Percentiles rank a stretch among this genome's conserved stretches.
These are phyloP conservation scores for Tanypteryx hageni DNA, from an alignment of 2,888 invertebrate species.

Conservation along the genomic window DNA sequence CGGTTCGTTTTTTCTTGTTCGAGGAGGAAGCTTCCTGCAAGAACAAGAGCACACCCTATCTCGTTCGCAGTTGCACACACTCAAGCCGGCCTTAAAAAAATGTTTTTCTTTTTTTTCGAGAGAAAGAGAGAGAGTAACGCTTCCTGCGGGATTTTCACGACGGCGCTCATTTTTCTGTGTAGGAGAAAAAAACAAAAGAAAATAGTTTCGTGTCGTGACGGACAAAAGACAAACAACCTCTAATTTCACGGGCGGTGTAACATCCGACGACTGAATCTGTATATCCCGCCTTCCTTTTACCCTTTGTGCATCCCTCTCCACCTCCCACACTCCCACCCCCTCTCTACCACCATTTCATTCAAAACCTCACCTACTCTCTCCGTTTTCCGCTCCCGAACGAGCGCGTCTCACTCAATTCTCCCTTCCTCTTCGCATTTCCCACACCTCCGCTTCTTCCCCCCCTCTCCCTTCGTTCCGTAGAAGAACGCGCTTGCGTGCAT, in stretches of 20 bases:
- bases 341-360: neutral
- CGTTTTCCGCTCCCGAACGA: conserved; percentile 19
- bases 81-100: neutral
- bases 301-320: neutral
- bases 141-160: neutral
- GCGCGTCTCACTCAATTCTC: neutral
- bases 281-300: neutral
- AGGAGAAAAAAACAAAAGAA: conserved; percentile 47
- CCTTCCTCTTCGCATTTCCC: neutral
- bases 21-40: neutral
- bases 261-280: conserved; percentile 36
- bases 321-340: neutral
- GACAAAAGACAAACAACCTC: conserved; percentile 54
- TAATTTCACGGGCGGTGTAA: conserved; percentile 62
- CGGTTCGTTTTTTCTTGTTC: neutral
- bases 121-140: neutral
- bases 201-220: conserved; percentile 61
- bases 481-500: neutral
- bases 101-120: neutral
- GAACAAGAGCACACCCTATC: neutral
- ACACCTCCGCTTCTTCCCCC: neutral
- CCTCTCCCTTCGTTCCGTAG: neutral
- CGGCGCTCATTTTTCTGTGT: neutral
- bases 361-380: conserved; percentile 5
- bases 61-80: neutral